Percentiles rank a stretch among this genome's conserved stretches.
phyloP scores from a whole-genome alignment of 1,140 invertebrate species.

The Drosophila bocqueti region DNA sequence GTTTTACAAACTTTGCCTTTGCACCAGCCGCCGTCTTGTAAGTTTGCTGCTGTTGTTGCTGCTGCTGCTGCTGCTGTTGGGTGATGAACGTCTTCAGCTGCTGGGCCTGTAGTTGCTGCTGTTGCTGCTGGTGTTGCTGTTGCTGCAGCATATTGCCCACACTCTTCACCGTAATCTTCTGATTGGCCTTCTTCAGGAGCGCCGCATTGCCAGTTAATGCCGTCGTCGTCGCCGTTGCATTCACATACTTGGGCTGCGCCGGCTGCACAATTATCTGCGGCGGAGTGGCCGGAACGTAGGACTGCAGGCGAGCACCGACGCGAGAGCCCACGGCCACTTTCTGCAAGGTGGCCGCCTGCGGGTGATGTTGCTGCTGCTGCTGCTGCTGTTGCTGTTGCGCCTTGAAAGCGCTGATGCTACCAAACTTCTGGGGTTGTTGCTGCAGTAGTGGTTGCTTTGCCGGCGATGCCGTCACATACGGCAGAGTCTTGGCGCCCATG shows the following conservation, averaged over 20 bases:
- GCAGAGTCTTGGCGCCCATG: slow-evolving; percentile 65
- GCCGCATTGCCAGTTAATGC: slow-evolving; percentile 36
- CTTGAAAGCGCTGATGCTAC: slow-evolving; percentile 57
- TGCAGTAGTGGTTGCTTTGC: slow-evolving; percentile 42
- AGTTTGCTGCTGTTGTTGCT: slow-evolving; percentile 38
- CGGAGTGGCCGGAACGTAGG: slow-evolving; percentile 59
- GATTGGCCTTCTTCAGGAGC: slow-evolving; percentile 66
- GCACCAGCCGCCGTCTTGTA: slow-evolving; percentile 38
- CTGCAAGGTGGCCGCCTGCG: slow-evolving; percentile 55
- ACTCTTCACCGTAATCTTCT: slow-evolving; percentile 70
- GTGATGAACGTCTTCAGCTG: slow-evolving; percentile 72
- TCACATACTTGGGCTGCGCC: slow-evolving; percentile 72
- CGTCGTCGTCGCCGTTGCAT: slow-evolving; percentile 43
- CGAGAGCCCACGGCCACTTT: slow-evolving; percentile 69
- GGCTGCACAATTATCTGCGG: slow-evolving; percentile 74
- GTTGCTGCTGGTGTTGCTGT: slow-evolving; percentile 57
- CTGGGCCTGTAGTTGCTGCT: slow-evolving; percentile 58
- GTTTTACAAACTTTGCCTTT: slow-evolving; percentile 77
- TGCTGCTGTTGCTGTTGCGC: slow-evolving; percentile 62
- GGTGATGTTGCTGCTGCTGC: slow-evolving; percentile 46
- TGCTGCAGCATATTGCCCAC: slow-evolving; percentile 66
- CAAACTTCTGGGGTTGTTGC: slow-evolving; percentile 75
- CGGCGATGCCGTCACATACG: slow-evolving; percentile 69
- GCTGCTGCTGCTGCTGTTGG: slow-evolving; percentile 44
- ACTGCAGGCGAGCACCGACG: slow-evolving; percentile 62